Percentiles rank a stretch among this genome's conserved stretches.
These are phyloP conservation scores for Drosophila atripex DNA, from an alignment of 2,888 invertebrate genomes.

Conservation along the genomic window DNA sequence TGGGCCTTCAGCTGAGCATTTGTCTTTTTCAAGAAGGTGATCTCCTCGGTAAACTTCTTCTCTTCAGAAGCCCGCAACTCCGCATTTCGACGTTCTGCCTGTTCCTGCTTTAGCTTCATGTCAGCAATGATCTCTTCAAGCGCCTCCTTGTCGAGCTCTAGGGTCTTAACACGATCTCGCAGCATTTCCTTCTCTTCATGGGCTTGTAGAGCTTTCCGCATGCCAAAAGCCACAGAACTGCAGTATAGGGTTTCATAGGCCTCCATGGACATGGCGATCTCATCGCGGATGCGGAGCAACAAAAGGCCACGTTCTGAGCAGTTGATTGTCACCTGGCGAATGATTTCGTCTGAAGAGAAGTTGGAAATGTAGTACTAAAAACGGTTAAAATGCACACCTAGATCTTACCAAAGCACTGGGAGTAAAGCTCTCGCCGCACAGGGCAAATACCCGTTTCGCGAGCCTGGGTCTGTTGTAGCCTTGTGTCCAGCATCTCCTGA, in stretches of 20 bases:
- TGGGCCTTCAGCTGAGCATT: slow-evolving; percentile 97
- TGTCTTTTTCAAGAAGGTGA: slow-evolving; percentile 95
- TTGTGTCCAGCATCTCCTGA: slow-evolving; percentile 97
- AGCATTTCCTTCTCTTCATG: slow-evolving; percentile 90
- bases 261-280: slow-evolving; percentile 97
- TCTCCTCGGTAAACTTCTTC: slow-evolving; percentile 96
- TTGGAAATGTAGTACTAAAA: neutral
- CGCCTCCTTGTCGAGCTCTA: slow-evolving; percentile 85
- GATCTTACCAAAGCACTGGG: slow-evolving; percentile 92
- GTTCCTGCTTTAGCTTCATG: slow-evolving; percentile 90
- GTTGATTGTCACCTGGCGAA: slow-evolving; percentile 98
- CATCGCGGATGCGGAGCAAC: slow-evolving; percentile 95
- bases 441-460: slow-evolving; percentile 98
- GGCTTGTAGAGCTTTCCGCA: slow-evolving; percentile 97
- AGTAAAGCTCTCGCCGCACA: slow-evolving; percentile 95
- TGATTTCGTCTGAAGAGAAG: slow-evolving; percentile 88
- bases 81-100: slow-evolving; percentile 91
- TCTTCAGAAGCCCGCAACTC: slow-evolving; percentile 95
- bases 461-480: slow-evolving; percentile 95
- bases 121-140: slow-evolving; percentile 85
- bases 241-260: slow-evolving; percentile 98
- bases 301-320: slow-evolving; percentile 98
- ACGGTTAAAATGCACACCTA: fast-evolving
- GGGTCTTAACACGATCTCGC: slow-evolving; percentile 89
- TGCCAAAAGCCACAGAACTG: slow-evolving; percentile 98